A percentile compares a stretch with the other conserved stretches of the same genome.
These are phyloP conservation scores for Megalopta genalis DNA, from an alignment of 1,140 invertebrate genomes.

Conservation along the genomic window DNA sequence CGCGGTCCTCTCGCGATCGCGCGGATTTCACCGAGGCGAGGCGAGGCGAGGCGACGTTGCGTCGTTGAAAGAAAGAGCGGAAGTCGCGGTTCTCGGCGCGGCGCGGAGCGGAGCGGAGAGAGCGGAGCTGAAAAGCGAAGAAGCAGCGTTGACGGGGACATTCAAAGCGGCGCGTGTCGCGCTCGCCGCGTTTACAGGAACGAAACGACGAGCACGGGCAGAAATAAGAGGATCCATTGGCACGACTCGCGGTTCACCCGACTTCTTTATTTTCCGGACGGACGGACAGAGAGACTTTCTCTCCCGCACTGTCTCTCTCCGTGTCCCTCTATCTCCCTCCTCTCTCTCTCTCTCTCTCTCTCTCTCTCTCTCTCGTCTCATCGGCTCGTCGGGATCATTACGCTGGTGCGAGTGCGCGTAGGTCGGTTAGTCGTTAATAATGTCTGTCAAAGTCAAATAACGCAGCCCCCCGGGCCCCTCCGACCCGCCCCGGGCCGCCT, in stretches of 20 bases:
- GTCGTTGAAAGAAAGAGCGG: conserved; percentile 29
- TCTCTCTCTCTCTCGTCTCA: conserved; percentile 15
- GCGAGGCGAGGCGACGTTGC: neutral
- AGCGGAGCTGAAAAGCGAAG: conserved; percentile 11
- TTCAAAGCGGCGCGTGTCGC: conserved; percentile 43
- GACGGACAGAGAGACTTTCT: neutral
- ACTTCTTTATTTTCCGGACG: conserved; percentile 23
- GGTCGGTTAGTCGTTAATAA: conserved; percentile 44
- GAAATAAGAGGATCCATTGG: conserved; percentile 51
- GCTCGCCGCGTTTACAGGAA: conserved; percentile 19
- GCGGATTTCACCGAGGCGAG: neutral
- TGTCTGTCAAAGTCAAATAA: conserved; percentile 40
- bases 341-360: too few relatives aligned
- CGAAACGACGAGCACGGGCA: conserved; percentile 20
- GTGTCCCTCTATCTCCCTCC: too few relatives aligned
- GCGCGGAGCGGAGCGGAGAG: neutral
- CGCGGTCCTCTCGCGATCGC: neutral
- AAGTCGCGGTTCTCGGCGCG: conserved; percentile 13
- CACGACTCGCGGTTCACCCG: conserved; percentile 1
- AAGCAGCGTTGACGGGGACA: conserved; percentile 43
- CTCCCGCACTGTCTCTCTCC: too few relatives aligned
- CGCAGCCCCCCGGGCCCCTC: neutral
- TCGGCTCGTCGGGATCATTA: conserved; percentile 23
- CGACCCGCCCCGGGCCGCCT: neutral
- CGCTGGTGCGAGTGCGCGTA: conserved; percentile 13